Conservation (phyloP, 2,797 vertebrate species). For the Propithecus deckenii region DNA sequence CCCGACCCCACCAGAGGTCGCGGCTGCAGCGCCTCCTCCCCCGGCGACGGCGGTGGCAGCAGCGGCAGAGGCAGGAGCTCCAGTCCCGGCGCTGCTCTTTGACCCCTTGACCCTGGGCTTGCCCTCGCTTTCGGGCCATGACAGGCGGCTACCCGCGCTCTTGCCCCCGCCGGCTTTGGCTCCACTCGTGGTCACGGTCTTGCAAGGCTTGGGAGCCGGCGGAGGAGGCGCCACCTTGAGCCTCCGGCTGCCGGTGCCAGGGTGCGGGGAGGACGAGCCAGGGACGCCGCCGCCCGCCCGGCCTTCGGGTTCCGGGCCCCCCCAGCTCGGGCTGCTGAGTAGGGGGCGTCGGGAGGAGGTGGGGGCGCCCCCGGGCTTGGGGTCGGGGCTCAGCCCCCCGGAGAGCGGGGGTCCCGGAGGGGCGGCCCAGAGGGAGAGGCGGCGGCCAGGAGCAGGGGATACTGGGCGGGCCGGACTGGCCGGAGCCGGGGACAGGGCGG, state of each 20-base stretch:
- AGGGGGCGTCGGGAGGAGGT: conserved; percentile 73
- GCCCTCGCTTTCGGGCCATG: conserved; percentile 93
- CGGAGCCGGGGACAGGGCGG: conserved; percentile 69
- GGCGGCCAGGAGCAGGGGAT: conserved; percentile 73
- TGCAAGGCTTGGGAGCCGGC: conserved; percentile 82
- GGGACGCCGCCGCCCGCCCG: conserved; percentile 73
- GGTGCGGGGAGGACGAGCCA: conserved; percentile 81
- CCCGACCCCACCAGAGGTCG: conserved; percentile 79
- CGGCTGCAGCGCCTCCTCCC: conserved; percentile 48
- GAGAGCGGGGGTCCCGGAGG: conserved; percentile 63
- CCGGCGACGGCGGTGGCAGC: background rate
- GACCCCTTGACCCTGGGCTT: conserved; percentile 84
- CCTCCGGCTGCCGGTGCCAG: conserved; percentile 80
- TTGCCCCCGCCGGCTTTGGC: conserved; percentile 74
- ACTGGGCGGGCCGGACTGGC: conserved; percentile 76
- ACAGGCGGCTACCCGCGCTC: conserved; percentile 83
- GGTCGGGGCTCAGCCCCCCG: conserved; percentile 73
- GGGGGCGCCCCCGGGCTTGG: conserved; percentile 69
- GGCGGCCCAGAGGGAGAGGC: conserved; percentile 73
- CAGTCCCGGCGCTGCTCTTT: conserved; percentile 89
- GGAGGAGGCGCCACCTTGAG: conserved; percentile 83
- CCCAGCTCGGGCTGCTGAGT: conserved; percentile 82
- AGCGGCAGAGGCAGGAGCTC: conserved; percentile 71
- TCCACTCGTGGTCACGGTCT: conserved; percentile 79
- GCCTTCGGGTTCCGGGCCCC: conserved; percentile 70